These are phyloP conservation scores for Columba livia DNA, from an alignment of 2,113 vertebrate species.

Conservation along the genomic window DNA sequence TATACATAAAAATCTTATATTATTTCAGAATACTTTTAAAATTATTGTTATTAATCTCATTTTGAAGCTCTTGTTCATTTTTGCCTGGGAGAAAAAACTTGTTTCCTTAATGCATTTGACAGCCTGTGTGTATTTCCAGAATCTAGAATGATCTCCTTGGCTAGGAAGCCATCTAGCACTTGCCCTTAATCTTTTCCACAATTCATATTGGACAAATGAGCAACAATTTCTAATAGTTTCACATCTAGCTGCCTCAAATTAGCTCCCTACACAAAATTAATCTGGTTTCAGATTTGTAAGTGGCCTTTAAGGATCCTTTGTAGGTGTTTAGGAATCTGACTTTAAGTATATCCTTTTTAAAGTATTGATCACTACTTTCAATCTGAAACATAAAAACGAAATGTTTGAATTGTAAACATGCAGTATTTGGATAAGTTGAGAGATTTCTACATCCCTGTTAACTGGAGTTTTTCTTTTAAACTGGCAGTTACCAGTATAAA, in stretches of 20 bases:
- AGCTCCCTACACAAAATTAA: background rate
- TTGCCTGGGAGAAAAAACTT: background rate
- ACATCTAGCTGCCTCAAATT: background rate
- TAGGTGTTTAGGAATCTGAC: background rate
- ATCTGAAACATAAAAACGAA: background rate
- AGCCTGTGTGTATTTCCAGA: background rate
- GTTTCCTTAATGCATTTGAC: background rate
- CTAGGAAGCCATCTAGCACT: background rate
- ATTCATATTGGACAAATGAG: background rate
- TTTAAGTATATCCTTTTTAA: background rate
- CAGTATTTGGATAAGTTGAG: background rate
- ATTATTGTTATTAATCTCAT: background rate
- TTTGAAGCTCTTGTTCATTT: background rate
- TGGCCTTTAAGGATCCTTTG: background rate
- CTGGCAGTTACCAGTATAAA: background rate
- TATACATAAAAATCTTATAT: background rate
- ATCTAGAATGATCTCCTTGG: background rate
- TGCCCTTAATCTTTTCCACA: background rate
- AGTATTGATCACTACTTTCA: background rate
- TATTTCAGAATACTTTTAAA: background rate
- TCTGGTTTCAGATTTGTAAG: background rate
- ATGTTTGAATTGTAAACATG: background rate
- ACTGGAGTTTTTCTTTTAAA: background rate
- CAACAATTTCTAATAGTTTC: background rate
- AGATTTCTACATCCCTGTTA: background rate